These are phyloP conservation scores for Pardosa pseudoannulata DNA, from an alignment of 2,888 invertebrate genomes.

Conservation along the genomic window DNA sequence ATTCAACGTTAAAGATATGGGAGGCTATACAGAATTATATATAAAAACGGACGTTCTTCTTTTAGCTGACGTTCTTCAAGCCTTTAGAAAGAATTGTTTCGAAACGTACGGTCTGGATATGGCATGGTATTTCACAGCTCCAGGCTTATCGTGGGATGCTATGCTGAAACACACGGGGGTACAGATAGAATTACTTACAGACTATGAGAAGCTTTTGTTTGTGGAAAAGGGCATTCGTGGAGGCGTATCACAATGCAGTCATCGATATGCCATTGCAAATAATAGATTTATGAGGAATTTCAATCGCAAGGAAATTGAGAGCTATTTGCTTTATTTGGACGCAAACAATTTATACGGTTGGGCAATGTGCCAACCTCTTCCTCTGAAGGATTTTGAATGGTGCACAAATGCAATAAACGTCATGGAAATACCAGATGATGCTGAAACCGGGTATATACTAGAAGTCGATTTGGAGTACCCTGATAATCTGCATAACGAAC, in stretches of 20 bases:
- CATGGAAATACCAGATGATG: not conserved
- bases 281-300: constrained; percentile 43
- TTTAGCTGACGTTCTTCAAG: not conserved
- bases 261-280: constrained; percentile 46
- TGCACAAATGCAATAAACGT: constrained; percentile 3
- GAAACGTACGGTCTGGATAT: constrained; percentile 75
- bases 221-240: constrained; percentile 73
- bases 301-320: constrained; percentile 41
- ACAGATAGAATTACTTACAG: constrained; percentile 74
- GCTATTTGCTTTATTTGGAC: constrained; percentile 61
- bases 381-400: constrained; percentile 67
- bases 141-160: constrained; percentile 76
- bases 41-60: too few species aligned
- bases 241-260: constrained; percentile 35
- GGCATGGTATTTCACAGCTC: too few species aligned
- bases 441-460: constrained; percentile 26
- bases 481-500: not conserved
- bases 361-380: constrained; percentile 73
- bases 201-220: constrained; percentile 75
- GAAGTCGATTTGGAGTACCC: constrained; percentile 43
- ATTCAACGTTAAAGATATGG: too few species aligned
- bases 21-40: too few species aligned
- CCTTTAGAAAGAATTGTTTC: constrained; percentile 73
- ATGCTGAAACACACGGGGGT: constrained; percentile 75
- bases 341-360: constrained; percentile 73